Percentiles rank a stretch among this genome's conserved stretches.
phyloP scores from a whole-genome alignment of 2,888 invertebrate species.

The Cephalotes varians region DNA sequence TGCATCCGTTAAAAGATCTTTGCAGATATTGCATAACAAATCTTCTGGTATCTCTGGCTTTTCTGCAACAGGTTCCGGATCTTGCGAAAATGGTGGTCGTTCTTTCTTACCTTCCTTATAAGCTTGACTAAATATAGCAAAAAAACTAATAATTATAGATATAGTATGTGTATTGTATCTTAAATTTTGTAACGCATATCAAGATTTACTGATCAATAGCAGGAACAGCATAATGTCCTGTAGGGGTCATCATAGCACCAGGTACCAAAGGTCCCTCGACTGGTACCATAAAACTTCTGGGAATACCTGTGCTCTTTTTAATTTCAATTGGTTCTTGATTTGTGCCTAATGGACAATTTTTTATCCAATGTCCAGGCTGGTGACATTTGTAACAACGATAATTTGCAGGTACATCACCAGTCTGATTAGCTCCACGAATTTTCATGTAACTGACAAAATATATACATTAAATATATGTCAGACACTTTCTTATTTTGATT shows the following conservation, averaged over 20 bases:
- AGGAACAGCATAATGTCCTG: conserved; percentile 95
- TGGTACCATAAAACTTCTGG: conserved; percentile 97
- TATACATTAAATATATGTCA: conserved; percentile 8
- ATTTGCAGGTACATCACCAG: conserved; percentile 95
- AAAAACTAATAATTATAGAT: conserved; percentile 18
- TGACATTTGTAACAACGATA: conserved; percentile 98
- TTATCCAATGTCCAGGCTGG: conserved; percentile 98
- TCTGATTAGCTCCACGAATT: conserved; percentile 95
- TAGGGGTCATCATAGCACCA: conserved; percentile 96
- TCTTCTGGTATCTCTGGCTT: conserved; percentile 95
- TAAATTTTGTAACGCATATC: conserved; percentile 17
- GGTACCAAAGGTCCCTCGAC: conserved; percentile 96
- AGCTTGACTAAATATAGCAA: conserved; percentile 88
- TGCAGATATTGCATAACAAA: conserved; percentile 96
- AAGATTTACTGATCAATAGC: conserved; percentile 93
- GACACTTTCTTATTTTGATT: neutral
- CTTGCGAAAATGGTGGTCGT: conserved; percentile 89
- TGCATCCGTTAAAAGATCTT: conserved; percentile 96
- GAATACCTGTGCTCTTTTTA: conserved; percentile 98
- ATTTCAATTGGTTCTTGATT: conserved; percentile 91
- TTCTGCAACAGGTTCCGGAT: conserved; percentile 86
- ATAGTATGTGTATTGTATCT: conserved; percentile 41
- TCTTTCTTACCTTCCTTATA: conserved; percentile 91
- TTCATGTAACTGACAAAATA: conserved; percentile 92
- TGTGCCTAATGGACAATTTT: conserved; percentile 94